phyloP scores from a whole-genome alignment of 2,797 vertebrate species.

The Gymnodraco acuticeps region DNA sequence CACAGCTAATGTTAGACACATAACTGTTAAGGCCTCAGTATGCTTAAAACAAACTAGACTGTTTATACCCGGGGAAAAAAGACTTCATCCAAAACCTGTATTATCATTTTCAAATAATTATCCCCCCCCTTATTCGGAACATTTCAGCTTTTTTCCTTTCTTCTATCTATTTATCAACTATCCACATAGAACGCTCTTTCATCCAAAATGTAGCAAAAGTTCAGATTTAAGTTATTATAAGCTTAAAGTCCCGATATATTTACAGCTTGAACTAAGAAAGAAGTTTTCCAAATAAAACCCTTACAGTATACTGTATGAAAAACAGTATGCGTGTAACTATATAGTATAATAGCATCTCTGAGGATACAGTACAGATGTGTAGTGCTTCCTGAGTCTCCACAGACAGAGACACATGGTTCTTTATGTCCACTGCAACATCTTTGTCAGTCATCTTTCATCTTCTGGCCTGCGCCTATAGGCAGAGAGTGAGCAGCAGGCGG shows the following conservation, averaged over 20 bases:
- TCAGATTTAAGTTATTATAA: neutral
- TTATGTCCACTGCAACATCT: constrained; percentile 65
- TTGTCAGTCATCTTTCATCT: constrained; percentile 75
- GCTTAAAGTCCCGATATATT: neutral
- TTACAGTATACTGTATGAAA: neutral
- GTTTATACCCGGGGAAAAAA: neutral
- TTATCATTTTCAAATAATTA: too few relatives aligned
- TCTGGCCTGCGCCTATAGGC: constrained; percentile 71
- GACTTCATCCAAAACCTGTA: too few relatives aligned
- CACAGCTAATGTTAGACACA: neutral
- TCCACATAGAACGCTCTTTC: too few relatives aligned
- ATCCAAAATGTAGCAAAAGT: neutral
- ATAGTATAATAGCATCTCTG: constrained; percentile 2
- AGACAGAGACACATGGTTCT: constrained; percentile 38
- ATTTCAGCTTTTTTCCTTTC: too few relatives aligned
- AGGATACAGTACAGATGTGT: constrained; percentile 1
- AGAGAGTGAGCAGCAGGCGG: constrained; percentile 72
- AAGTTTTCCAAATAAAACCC: neutral
- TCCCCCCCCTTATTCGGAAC: too few relatives aligned
- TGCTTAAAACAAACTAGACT: neutral
- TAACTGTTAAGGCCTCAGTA: neutral
- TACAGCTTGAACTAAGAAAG: neutral
- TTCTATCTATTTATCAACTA: too few relatives aligned
- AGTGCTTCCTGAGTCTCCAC: constrained; percentile 17
- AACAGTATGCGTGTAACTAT: neutral